A percentile compares a stretch with the other conserved stretches of the same genome.
Conservation (phyloP, 2,113 vertebrate species). For the Pedetes capensis region DNA sequence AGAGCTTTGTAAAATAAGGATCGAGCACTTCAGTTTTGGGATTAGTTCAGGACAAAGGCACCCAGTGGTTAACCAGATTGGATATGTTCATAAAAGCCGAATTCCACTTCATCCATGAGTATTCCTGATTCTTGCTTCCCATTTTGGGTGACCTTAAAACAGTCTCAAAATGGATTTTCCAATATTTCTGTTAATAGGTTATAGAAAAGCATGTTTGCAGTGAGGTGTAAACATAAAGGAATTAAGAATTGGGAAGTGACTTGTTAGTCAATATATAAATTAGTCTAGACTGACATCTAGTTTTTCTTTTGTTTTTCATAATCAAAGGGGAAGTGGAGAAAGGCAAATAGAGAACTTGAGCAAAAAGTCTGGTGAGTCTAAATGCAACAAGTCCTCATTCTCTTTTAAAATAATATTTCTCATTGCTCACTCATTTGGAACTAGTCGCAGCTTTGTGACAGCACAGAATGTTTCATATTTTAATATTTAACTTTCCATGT, state of each 20-base stretch:
- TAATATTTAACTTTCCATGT: background rate
- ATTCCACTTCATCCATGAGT: background rate
- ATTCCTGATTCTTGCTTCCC: background rate
- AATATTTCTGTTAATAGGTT: too few species aligned
- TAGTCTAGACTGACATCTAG: background rate
- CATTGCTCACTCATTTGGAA: background rate
- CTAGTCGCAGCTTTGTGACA: background rate
- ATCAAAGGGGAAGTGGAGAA: background rate
- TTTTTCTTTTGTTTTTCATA: too few species aligned
- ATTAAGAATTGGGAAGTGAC: background rate
- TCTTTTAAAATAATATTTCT: background rate
- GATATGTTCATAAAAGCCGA: background rate
- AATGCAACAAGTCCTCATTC: background rate
- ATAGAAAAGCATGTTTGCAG: background rate
- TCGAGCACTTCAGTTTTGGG: background rate
- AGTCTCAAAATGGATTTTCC: too few species aligned
- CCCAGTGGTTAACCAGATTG: too few species aligned
- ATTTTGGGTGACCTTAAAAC: background rate
- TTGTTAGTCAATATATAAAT: background rate
- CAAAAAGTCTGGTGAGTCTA: background rate
- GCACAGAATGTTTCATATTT: background rate
- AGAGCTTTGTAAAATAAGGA: background rate
- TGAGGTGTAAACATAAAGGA: background rate
- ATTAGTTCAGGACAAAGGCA: too few species aligned
- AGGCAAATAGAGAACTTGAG: background rate